Base-by-base conservation (phyloP, 1,140 invertebrate genomes). In the Diorhabda sublineata region DNA sequence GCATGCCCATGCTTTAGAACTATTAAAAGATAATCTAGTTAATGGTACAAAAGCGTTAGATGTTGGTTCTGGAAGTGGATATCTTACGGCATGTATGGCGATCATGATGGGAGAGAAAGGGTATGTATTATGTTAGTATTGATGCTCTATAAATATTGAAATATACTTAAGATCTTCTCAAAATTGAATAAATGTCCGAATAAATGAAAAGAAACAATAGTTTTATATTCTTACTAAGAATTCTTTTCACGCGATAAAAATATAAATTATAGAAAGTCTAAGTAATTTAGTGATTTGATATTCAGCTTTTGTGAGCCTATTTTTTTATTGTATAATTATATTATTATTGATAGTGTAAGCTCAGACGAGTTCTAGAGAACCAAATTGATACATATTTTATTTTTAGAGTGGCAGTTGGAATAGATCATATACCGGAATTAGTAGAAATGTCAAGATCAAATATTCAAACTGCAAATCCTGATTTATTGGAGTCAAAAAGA, bases 1-100 rank as follows among this genome's bases (percentile, higher is more conserved):
- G 97, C 97, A 99, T 85, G 96, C 95, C 8, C 91, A 96, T 86
- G 96, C 96, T 60, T 84, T 99, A 74, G 95, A 98, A 85, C 84
- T 91, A 61, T 83, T 99, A 68, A 89, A 91, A 76, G 90, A 93
- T 73, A 92, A 97, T 75, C 81, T 98, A 58, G 82, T 85, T 58
- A 87, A 89, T 75, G 94, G 96, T 59, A 88, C 87, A 47, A 89
- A 84, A 79, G 95, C 93, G 11, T 83, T 98, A 60, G 97, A 99
- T 86, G 94, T 99, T 68, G 97, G 97, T 6, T 98, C 94, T 72
- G 97, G 97, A 26, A 96, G 93, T 78, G 96, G 96, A 4, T 98
- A 98, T 81, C 86, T 98, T 8, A 98, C 96, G 45, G 91, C 93
- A n/a, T 98, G 96, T 77, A 96, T 98, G 91, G 92, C 91, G 45